These are phyloP conservation scores for Anomalospiza imberbis DNA, from an alignment of 2,797 vertebrate genomes.

Conservation along the genomic window DNA sequence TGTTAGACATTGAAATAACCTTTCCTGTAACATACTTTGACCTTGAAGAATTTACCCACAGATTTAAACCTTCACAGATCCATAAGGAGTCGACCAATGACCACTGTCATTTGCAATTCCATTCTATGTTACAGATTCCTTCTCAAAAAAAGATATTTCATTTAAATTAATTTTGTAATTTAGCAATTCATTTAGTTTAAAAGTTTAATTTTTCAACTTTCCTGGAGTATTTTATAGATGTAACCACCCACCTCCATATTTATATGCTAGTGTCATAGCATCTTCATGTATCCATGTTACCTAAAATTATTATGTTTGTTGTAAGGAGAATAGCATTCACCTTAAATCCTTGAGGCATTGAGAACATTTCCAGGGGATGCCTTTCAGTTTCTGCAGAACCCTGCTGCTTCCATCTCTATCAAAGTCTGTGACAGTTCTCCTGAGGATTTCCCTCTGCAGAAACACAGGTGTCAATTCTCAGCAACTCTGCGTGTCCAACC, in stretches of 20 bases:
- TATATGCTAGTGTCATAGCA: neutral
- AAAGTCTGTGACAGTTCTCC: constrained; percentile 4
- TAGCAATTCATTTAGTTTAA: neutral
- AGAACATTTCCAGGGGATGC: neutral
- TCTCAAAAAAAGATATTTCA: neutral
- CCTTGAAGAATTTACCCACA: neutral
- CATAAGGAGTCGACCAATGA: neutral
- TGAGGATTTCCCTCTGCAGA: constrained; percentile 20
- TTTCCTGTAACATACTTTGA: neutral
- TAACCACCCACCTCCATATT: neutral
- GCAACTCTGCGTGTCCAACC: constrained; percentile 12
- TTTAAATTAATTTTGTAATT: neutral
- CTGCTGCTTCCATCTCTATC: constrained; percentile 5
- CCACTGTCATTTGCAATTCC: neutral
- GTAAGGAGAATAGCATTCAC: neutral
- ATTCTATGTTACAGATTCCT: neutral
- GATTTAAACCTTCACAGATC: neutral
- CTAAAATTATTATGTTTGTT: neutral
- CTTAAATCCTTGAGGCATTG: neutral
- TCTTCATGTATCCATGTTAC: neutral
- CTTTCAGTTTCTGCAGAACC: neutral
- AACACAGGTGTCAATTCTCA: constrained; percentile 41
- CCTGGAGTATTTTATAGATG: neutral
- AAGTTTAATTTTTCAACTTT: neutral
- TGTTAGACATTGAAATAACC: neutral